Conservation (phyloP, 2,113 vertebrate genomes). For the Pipra filicauda region DNA sequence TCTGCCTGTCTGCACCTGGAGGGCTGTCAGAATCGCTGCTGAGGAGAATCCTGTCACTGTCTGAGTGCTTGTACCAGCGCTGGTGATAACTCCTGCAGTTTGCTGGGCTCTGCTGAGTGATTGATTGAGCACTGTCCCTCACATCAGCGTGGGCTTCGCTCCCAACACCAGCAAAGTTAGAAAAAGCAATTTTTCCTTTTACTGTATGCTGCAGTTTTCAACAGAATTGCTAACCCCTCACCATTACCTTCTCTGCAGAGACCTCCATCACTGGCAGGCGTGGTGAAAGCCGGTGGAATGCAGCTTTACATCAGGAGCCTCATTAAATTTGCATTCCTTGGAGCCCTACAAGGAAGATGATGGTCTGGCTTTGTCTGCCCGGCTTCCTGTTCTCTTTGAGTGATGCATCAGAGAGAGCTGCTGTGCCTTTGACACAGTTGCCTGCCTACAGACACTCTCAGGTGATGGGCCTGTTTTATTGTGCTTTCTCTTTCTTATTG, state of each 20-base stretch:
- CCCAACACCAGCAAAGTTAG: not conserved
- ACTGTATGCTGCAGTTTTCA: not conserved
- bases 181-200: not conserved
- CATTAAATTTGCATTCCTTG: slow-evolving; percentile 35
- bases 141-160: not conserved
- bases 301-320: not conserved
- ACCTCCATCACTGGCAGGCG: not conserved
- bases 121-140: not conserved
- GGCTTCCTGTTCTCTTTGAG: not conserved
- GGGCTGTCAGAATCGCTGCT: not conserved
- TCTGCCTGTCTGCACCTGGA: not conserved
- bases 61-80: rapidly evolving
- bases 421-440: not conserved
- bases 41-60: not conserved
- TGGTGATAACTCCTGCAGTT: not conserved
- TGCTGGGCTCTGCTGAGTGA: not conserved
- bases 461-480: not conserved
- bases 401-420: not conserved
- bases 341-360: not conserved
- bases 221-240: not conserved
- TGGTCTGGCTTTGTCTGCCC: slow-evolving; percentile 11
- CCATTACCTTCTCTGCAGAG: not conserved
- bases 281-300: not conserved
- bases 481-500: not conserved
- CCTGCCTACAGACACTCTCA: not conserved